phyloP scores from a whole-genome alignment of 2,113 vertebrate species.

The Colinus virginianus region DNA sequence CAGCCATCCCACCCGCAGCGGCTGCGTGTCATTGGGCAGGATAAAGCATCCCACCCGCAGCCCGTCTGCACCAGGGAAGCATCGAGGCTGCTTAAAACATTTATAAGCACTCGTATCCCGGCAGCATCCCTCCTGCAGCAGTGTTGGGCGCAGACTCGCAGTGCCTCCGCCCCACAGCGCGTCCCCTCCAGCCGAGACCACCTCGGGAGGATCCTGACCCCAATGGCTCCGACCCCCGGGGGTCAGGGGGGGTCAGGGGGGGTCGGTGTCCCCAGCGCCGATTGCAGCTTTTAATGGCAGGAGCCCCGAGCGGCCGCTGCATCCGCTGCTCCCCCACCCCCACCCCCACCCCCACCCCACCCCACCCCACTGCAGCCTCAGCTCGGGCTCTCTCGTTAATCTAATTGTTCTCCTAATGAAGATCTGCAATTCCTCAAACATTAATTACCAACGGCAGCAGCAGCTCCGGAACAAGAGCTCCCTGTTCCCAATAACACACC shows the following conservation, averaged over 20 bases:
- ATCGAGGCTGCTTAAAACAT: not conserved
- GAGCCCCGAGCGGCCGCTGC: too few relatives aligned
- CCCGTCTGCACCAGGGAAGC: not conserved
- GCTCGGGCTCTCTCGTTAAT: conserved; percentile 61
- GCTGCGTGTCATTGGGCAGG: not conserved
- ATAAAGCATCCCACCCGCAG: not conserved
- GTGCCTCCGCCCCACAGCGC: not conserved
- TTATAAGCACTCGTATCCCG: not conserved
- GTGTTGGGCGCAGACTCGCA: not conserved
- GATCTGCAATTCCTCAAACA: conserved; percentile 74
- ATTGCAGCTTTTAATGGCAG: conserved; percentile 34
- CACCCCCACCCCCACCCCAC: not conserved
- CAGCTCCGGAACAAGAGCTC: conserved; percentile 67
- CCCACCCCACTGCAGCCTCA: conserved; percentile 31
- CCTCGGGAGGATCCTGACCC: not conserved
- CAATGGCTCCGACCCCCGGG: accelerated
- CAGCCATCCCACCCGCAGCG: not conserved
- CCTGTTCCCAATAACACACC: conserved; percentile 70
- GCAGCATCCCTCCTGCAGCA: not conserved
- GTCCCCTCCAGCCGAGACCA: not conserved
- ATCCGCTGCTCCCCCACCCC: not conserved
- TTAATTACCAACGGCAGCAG: conserved; percentile 68
- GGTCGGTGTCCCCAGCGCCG: not conserved
- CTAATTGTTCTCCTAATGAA: conserved; percentile 76
- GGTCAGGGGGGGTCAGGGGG: too few relatives aligned